Base-by-base conservation (phyloP, 2,797 vertebrate genomes). In the Gallinago solitaria region DNA sequence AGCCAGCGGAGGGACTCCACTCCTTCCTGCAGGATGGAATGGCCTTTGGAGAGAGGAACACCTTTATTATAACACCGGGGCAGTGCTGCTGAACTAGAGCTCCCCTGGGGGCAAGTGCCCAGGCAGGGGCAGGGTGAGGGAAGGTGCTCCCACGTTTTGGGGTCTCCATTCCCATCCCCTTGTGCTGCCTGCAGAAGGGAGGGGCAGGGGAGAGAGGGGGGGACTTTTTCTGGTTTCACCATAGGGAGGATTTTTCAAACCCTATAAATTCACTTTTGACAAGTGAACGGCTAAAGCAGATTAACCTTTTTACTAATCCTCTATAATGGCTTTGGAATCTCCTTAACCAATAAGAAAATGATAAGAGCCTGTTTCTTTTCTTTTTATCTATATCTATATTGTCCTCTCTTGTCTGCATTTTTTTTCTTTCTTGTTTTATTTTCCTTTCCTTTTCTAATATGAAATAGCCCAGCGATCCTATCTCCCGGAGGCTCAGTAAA, bases 251-350 rank as follows among this genome's bases (percentile, higher is more conserved):
- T 97, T 98, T 98, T 97, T 97, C 94, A 94, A 96, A 92, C 94
- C 94, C 85, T 65, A 73, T 96, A 97, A 96, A 97, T 98, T 97
- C 97, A 96, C 94, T 97, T 97, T 97, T 98, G 97, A 98, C 98
- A 98, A 98, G 97, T 95, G 97, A 97, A 96, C 89, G 70, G 95
- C 97, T 95, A 98, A 98, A 98, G 98, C 95, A 98, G 98, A 98
- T 98, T 98, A 99, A 98, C 97, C 97, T 82, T 97, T 97, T 97
- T 98, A 98, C 95, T 99, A 98, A 98, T 98, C 98, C 98, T 95
- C 94, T 94, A 98, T 99, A 99, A 99, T 99, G 98, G 98, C 98
- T 98, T 99, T 98, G 98, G 97, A 98, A 98, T 98, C 96, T 97
- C 97, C 96, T 98, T 98, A 98, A 97, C 97, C 97, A 92, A 96